A percentile compares a stretch with the other conserved stretches of the same genome.
Conservation (phyloP, 2,888 invertebrate species). For the Zhuqinia jingwanae region DNA sequence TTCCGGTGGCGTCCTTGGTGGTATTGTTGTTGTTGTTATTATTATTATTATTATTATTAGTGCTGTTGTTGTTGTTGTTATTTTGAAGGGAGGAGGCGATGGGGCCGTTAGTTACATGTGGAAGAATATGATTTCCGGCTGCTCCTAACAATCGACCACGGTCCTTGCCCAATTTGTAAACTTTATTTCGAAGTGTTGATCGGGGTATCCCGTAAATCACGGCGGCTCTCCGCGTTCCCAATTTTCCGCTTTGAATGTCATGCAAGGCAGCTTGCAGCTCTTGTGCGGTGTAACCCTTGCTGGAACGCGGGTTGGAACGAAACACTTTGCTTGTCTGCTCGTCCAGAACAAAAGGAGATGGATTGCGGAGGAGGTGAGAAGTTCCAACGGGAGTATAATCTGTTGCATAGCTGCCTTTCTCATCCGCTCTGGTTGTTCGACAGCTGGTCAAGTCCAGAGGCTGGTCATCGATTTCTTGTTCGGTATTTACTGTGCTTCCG, state of each 20-base stretch:
- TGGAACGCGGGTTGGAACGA: constrained; percentile 74
- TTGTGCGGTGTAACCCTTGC: constrained; percentile 91
- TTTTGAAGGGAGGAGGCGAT: too few species aligned
- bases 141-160: constrained; percentile 80
- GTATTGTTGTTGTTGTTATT: constrained; percentile 80
- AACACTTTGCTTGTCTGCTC: constrained; percentile 65
- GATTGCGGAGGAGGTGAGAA: background rate
- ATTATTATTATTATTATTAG: constrained; percentile 73
- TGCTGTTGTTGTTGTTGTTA: constrained; percentile 52
- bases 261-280: constrained; percentile 96
- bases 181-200: constrained; percentile 97
- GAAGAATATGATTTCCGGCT: too few species aligned
- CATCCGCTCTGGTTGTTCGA: constrained; percentile 5
- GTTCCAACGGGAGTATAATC: background rate
- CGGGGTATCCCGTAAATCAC: constrained; percentile 98
- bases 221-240: constrained; percentile 94
- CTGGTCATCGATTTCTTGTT: constrained; percentile 71
- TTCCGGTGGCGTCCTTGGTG: constrained; percentile 82
- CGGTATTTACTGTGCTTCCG: background rate
- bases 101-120: too few species aligned
- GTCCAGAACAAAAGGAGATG: constrained; percentile 54
- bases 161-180: constrained; percentile 89
- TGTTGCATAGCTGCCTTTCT: constrained; percentile 13
- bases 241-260: constrained; percentile 95
- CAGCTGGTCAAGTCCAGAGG: constrained; percentile 75